A percentile compares a stretch with the other conserved stretches of the same genome.
Evolutionary conservation across 2,797 vertebrate species (phyloP).

Genomic region (Malurus leucopterus): DNA sequence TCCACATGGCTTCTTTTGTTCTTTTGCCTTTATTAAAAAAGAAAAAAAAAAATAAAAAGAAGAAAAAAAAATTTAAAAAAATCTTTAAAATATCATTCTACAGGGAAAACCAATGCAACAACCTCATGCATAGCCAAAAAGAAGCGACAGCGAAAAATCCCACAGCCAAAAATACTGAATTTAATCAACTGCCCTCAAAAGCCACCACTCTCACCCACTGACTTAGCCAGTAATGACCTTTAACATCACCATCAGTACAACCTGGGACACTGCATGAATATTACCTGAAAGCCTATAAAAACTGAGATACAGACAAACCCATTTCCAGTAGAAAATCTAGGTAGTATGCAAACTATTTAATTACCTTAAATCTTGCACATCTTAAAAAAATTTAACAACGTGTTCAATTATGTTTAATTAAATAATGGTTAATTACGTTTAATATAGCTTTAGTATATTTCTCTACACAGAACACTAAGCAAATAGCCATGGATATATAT

Average conservation of each 20-base stretch:
- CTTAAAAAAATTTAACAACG: background rate
- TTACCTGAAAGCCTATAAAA: background rate
- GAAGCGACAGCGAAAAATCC: background rate
- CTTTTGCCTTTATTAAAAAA: background rate
- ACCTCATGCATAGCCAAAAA: background rate
- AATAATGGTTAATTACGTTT: background rate
- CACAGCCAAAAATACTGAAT: background rate
- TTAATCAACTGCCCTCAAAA: background rate
- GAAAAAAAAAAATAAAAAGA: background rate
- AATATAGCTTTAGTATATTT: background rate
- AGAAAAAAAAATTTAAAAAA: background rate
- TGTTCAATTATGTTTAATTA: background rate
- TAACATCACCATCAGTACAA: background rate
- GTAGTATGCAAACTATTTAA: background rate
- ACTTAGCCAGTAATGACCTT: background rate
- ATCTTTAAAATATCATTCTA: background rate
- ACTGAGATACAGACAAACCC: background rate
- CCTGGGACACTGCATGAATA: background rate
- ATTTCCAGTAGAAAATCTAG: background rate
- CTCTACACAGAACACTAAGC: background rate
- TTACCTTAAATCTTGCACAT: background rate
- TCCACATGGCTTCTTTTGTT: background rate
- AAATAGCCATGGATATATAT: background rate
- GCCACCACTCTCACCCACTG: background rate
- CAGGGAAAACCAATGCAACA: background rate